Base-by-base conservation (phyloP, 2,113 vertebrate genomes). In the Arizona elegans region DNA sequence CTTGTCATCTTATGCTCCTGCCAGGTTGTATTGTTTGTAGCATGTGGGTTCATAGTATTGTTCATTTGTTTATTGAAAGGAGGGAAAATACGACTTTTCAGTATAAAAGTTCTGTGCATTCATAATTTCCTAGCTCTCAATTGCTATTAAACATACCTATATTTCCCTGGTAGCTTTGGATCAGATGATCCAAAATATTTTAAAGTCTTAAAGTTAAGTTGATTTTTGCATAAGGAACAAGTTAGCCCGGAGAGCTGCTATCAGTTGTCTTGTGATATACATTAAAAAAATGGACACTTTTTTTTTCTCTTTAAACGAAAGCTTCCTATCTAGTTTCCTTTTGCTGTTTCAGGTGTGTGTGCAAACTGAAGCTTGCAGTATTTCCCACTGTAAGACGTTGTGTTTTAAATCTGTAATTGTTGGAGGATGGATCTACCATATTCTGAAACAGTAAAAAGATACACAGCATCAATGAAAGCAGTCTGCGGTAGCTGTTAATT, bases 261-360 rank as follows among this genome's bases (percentile, higher is more conserved):
- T 94, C 93, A 93, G 94, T 13, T 70, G 94, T 96, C 97, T 94
- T 96, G 93, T 93, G 95, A 90, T 19, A 33, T 94, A 90, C 90
- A 94, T 95, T 95, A 70, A 93, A 95, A 96, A 96, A 96, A 94
- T 24, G 43, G 88, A 87, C 93, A 95, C 88, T 5, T 47, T n/a
- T 50, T n/a, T 17, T 50, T 6, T 5, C 5, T 43, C 95, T 95
- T 93, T 87, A 92, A 96, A 97, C 96, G 97, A 97, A 97, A 96
- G 54, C 92, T 93, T 97, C 96, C 96, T 97, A 93, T 97, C 97
- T 93, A 95, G 95, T 91, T 96, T 95, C 89, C 88, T 93, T 91
- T 90, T 13, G 55, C 91, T 93, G 50, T 95, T 93, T 29, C 55
- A 5, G 56, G 0, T 47, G 43, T 47, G 43, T 47, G 43, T 19